Evolutionary conservation across 1,140 invertebrate species (phyloP).

Genomic region (Antheraea pernyi): DNA sequence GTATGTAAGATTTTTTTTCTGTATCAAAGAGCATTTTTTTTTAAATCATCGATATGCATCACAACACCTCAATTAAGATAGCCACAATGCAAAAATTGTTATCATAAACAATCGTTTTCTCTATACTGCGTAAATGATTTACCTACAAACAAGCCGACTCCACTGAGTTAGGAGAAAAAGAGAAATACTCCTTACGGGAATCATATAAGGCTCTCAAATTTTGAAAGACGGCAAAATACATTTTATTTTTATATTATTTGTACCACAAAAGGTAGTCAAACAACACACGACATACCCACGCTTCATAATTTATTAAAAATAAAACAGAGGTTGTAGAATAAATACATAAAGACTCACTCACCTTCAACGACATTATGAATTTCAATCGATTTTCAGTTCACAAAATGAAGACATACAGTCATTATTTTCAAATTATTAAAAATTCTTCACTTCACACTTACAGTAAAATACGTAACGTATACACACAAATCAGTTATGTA

Average conservation of each 20-base stretch:
- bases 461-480: background rate
- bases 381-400: constrained; percentile 31
- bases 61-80: too few relatives aligned
- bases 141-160: too few relatives aligned
- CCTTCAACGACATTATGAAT: constrained; percentile 14
- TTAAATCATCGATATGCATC: too few relatives aligned
- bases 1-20: too few relatives aligned
- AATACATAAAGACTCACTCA: constrained; percentile 5
- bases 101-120: too few relatives aligned
- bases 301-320: background rate
- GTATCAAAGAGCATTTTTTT: too few relatives aligned
- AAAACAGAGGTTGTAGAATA: background rate
- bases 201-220: too few relatives aligned
- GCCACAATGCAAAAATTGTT: too few relatives aligned
- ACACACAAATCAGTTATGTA: constrained; percentile 5
- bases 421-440: constrained; percentile 36
- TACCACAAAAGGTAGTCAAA: background rate
- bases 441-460: constrained; percentile 33
- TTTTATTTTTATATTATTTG: background rate
- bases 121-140: too few relatives aligned
- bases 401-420: constrained; percentile 35
- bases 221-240: background rate
- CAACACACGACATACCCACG: background rate
- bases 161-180: too few relatives aligned
- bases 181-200: too few relatives aligned